phyloP scores from a whole-genome alignment of 1,140 invertebrate genomes.

The Zeugodacus cucurbitae region DNA sequence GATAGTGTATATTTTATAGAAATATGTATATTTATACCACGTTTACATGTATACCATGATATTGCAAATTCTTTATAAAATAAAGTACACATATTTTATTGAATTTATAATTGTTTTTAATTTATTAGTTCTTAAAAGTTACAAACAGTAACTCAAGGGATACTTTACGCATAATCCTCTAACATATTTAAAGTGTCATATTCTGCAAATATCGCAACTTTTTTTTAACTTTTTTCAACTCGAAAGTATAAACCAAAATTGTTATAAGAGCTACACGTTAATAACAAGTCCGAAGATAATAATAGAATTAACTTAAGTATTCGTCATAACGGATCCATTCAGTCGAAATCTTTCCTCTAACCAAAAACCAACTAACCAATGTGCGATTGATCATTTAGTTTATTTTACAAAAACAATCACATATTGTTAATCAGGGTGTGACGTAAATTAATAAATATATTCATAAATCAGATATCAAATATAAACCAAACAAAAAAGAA shows the following conservation, averaged over 20 bases:
- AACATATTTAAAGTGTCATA: too few species aligned
- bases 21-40: conserved; percentile 17
- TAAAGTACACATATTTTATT: conserved; percentile 34
- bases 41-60: background rate
- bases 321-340: too few species aligned
- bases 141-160: background rate
- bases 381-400: background rate
- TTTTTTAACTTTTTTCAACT: too few species aligned
- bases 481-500: conserved; percentile 7
- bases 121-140: conserved; percentile 5
- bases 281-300: too few species aligned
- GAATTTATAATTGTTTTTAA: background rate
- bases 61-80: background rate
- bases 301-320: too few species aligned
- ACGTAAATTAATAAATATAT: conserved; percentile 1
- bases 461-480: background rate
- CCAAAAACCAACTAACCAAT: background rate
- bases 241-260: too few species aligned
- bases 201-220: background rate
- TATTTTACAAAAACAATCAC: background rate
- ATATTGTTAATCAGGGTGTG: background rate
- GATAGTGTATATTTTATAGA: background rate
- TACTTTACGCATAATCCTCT: background rate
- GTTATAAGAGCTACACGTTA: too few species aligned
- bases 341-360: background rate